These are phyloP conservation scores for Pipra filicauda DNA, from an alignment of 2,113 vertebrate genomes.

Conservation along the genomic window DNA sequence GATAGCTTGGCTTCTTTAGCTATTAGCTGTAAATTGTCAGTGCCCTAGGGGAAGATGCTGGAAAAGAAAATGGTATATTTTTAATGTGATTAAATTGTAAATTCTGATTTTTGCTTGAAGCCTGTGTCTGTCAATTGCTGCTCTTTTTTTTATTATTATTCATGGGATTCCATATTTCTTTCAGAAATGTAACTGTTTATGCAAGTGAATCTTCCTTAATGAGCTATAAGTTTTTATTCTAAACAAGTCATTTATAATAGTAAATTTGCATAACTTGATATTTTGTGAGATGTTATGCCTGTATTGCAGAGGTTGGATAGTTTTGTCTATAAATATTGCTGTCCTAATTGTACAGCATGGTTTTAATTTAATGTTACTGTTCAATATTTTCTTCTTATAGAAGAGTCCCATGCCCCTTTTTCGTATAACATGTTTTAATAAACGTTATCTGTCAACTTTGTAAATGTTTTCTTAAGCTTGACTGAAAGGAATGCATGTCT, in stretches of 20 bases:
- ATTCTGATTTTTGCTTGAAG: conserved; percentile 70
- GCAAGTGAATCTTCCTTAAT: conserved; percentile 72
- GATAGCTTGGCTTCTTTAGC: conserved; percentile 34
- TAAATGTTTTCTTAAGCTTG: conserved; percentile 70
- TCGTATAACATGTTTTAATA: conserved; percentile 86
- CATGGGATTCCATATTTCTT: conserved; percentile 70
- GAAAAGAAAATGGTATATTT: conserved; percentile 62
- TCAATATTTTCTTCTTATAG: conserved; percentile 87
- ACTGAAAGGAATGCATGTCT: conserved; percentile 61
- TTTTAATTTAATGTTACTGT: conserved; percentile 79
- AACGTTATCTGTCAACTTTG: conserved; percentile 81
- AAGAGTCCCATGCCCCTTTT: conserved; percentile 79
- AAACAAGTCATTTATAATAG: conserved; percentile 71
- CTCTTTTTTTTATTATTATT: conserved; percentile 55
- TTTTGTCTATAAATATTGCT: conserved; percentile 79
- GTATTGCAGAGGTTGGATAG: conserved; percentile 76
- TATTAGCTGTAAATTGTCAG: conserved; percentile 54
- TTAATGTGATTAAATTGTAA: conserved; percentile 66
- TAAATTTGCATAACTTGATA: conserved; percentile 77
- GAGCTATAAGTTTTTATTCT: conserved; percentile 68
- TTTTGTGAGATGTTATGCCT: conserved; percentile 78
- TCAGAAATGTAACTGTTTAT: conserved; percentile 74
- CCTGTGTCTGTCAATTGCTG: conserved; percentile 70
- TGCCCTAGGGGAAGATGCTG: conserved; percentile 66
- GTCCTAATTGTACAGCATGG: conserved; percentile 79